Base-by-base conservation (phyloP, 2,113 vertebrate species). In the Empidonax traillii region DNA sequence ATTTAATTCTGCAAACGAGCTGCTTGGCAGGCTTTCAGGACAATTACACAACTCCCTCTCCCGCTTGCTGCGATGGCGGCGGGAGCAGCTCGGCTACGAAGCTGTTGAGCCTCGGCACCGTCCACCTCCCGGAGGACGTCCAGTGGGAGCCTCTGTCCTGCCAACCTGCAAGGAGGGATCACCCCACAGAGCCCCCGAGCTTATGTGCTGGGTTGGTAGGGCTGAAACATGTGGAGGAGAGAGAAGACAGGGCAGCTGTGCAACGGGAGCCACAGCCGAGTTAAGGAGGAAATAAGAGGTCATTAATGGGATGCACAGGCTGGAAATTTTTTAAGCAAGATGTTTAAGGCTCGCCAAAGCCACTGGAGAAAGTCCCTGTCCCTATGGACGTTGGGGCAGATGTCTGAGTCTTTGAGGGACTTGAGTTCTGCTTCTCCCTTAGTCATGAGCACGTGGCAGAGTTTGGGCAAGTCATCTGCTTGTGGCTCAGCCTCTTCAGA, bases 11-110 rank as follows among this genome's bases (percentile, higher is more conserved):
- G 71, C 44, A 87, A 94, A 90, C 0, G 19, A 73, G 71, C 71
- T 88, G 68, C 65, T 88, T 94, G 95, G 91, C 95, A 93, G 44
- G 19, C 37, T 77, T 86, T 94, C 94, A 91, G 93, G 80, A 75
- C 76, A 68, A 51, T 83, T 89, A 77, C 74, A 67, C 71, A 79
- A 91, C 75, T 91, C 49, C 9, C 24, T 93, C 63, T 88, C 53
- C 62, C 7, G 12, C 49, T 69, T 27, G 56, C 79, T 51, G 67
- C 0, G 0, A 66, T 6, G 62, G 37, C 2, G 1, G 73, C 24
- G 25, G 52, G 76, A 87, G 81, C 63, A 81, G 76, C 76, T 94
- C 79, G 39, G 49, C 80, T 72, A 41, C 25, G 59, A 71, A 55
- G 74, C 73, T 63, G 78, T 8, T 30, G 84, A 63, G 52, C 56